Evolutionary conservation across 2,888 invertebrate species (phyloP), one percentile per base, ranked within the genome.

Genomic region (Chrysomela aeneicollis): DNA sequence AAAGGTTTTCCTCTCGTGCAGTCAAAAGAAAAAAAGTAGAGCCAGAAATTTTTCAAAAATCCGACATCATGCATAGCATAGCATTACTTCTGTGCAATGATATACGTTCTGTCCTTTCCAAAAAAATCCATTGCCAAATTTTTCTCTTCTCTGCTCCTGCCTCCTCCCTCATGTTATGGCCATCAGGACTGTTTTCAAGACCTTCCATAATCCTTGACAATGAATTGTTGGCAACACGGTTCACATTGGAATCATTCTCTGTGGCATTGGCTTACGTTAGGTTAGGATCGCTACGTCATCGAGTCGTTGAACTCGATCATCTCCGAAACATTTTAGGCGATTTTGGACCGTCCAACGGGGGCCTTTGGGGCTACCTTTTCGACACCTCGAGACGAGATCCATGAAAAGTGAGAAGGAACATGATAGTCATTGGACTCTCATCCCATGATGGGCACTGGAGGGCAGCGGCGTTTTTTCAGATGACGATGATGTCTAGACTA

Each of bases 251-350:
- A 35, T n/a, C n/a, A n/a, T 53, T 53, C 30, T 42, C 37, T 46
- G 53, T 55, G 61, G 71, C 63, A 72, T 73, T 73, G 73, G 69
- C 73, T 76, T 76, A 77, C 73, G 75, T 75, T 76, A 78, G 76
- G 77, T 76, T 76, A 78, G 78, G 78, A 74, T 74, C 74, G 72
- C 71, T 72, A 74, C 74, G 76, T 73, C 74, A 72, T 59, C 68
- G 55, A 70, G 77, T 77, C 76, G 72, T 69, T 75, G 76, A 77
- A 77, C 77, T 64, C 70, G 64, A 67, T 67, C 63, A 65, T 68
- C 50, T 55, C 55, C 64, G 50, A 62, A 42, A 30, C 54, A 67
- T 74, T 73, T 74, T 75, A 66, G 73, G 68, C 75, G 69, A 74
- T 65, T 68, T 51, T 62, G 30, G 59, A 54, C 59, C 68, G 50